Evolutionary conservation across 2,113 vertebrate genomes (phyloP), one percentile per base, ranked within the genome.

Genomic region (Prietella phreatophila): DNA sequence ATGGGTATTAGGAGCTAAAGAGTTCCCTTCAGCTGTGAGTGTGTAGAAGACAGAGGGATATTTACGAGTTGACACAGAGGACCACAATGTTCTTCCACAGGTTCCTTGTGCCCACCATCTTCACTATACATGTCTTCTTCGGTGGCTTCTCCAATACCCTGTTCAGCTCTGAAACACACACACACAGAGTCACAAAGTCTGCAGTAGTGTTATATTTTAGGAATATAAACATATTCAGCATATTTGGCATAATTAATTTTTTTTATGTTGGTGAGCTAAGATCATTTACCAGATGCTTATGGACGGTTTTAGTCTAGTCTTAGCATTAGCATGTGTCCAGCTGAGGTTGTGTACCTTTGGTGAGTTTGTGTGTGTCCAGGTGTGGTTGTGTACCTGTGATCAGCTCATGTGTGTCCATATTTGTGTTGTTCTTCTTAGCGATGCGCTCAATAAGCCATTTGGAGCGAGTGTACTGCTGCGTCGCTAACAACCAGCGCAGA

Each of bases 51-150:
- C 7, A 5, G 20, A 76, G 0, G 58, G 0, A 25, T 22, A 97
- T 97, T 97, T 96, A 99, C 98, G 98, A 99, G 93, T 98, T 99
- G 89, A 99, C 96, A 88, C 97, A 99, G 84, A 99, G 93, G 15
- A 99, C 98, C 2, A 99, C 96, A 0, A 99, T 98, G 92, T 99
- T 99, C 92, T 99, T 99, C 98, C 98, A 99, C 93, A 99, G 94
- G 94, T 97, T 99, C 85, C 98, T 96, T 0, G 98, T 99, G 30
- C 97, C 96, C 67, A 98, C 97, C 95, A 99, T 96, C 89, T 98
- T 99, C 84, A 99, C 96, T 13, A 99, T 99, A 94, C 97, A 99
- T 0, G 97, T 98, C 93, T 96, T 99, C 92, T 97, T 97, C 2
- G 97, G 95, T 73, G 96, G 97, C 91, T 96, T 96, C 36, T 94